Percentiles rank a stretch among this genome's conserved stretches.
phyloP scores from a whole-genome alignment of 2,888 invertebrate genomes.

The Pollenia amentaria region DNA sequence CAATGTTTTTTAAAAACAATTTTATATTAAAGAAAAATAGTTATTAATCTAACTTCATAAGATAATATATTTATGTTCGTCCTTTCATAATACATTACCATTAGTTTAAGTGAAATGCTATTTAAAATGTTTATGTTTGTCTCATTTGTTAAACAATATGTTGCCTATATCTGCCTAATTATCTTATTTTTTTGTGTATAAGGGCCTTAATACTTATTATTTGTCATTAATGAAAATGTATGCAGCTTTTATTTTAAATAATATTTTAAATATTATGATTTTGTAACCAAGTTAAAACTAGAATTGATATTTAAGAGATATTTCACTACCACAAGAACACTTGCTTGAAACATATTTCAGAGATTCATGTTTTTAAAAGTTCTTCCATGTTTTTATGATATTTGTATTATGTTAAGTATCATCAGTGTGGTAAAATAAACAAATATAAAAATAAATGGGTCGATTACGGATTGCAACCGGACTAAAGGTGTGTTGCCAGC shows the following conservation, averaged over 20 bases:
- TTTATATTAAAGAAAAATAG: background rate
- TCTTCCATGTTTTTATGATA: background rate
- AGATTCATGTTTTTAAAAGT: background rate
- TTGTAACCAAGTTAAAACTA: background rate
- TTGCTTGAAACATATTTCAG: no score
- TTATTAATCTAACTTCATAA: no score
- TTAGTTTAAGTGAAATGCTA: conserved; percentile 46
- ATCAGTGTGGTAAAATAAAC: conserved; percentile 4
- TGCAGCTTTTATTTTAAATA: background rate
- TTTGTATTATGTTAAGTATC: background rate
- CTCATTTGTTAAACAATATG: background rate
- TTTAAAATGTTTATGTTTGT: background rate
- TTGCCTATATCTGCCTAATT: background rate
- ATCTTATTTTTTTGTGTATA: conserved; percentile 13
- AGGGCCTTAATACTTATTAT: conserved; percentile 58
- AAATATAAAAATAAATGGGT: background rate
- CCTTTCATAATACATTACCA: conserved; percentile 70
- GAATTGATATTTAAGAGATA: no score
- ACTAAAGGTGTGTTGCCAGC: no score
- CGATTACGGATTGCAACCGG: no score
- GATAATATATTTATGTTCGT: conserved; percentile 36
- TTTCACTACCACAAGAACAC: no score
- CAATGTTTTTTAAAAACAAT: conserved; percentile 51
- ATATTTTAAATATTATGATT: background rate
- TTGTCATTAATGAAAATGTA: conserved; percentile 5